Conservation (phyloP, 2,797 vertebrate genomes). For the Distichodus sexfasciatus region DNA sequence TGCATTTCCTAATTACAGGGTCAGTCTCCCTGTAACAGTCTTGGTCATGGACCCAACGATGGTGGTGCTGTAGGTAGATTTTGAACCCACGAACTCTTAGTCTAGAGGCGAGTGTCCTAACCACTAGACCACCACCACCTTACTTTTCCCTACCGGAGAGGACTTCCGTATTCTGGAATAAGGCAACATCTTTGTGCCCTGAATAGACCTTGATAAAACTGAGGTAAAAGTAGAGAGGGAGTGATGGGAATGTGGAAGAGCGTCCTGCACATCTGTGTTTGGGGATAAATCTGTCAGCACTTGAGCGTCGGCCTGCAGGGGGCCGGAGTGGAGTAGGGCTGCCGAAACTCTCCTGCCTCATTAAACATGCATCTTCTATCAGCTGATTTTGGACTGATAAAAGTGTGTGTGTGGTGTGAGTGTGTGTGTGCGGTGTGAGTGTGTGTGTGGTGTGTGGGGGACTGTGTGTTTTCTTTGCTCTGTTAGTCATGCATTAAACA, state of each 20-base stretch:
- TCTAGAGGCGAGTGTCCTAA: no score
- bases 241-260: constrained; percentile 50
- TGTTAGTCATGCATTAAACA: constrained; percentile 50
- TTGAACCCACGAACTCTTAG: no score
- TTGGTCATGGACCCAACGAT: no score
- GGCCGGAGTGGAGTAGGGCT: constrained; percentile 56
- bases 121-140: no score
- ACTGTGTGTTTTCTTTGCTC: constrained; percentile 49
- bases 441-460: constrained; percentile 16
- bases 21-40: no score
- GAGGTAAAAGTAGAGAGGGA: neutral
- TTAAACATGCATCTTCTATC: constrained; percentile 49
- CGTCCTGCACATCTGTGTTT: constrained; percentile 50
- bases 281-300: constrained; percentile 64
- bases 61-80: no score
- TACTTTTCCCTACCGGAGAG: neutral
- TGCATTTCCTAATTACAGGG: no score
- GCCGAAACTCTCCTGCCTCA: constrained; percentile 42
- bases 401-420: constrained; percentile 25
- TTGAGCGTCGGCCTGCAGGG: constrained; percentile 44
- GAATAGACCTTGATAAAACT: neutral
- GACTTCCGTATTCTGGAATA: neutral
- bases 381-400: constrained; percentile 43
- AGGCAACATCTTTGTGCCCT: constrained; percentile 16
- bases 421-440: constrained; percentile 8